These are phyloP conservation scores for Ptiloglossa arizonensis DNA, from an alignment of 1,140 invertebrate species.

Conservation along the genomic window DNA sequence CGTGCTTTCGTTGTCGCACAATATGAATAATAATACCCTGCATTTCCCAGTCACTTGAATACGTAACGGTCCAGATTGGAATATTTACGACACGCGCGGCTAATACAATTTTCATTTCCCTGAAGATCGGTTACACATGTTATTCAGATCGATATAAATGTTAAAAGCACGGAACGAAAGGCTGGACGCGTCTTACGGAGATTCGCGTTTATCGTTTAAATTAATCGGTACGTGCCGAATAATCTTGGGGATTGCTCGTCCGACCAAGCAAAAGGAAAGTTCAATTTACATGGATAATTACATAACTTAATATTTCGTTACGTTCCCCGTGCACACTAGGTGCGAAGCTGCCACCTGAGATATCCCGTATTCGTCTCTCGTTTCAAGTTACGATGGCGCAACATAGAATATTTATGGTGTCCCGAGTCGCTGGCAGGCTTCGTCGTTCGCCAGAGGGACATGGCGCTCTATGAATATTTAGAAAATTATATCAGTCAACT, in stretches of 20 bases:
- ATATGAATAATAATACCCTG: constrained; percentile 19
- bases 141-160: constrained; percentile 2
- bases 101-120: constrained; percentile 18
- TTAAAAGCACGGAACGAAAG: not conserved
- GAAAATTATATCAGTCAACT: constrained; percentile 65
- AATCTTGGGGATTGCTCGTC: not conserved
- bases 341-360: constrained; percentile 42
- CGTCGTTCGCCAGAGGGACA: constrained; percentile 43
- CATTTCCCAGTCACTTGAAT: not conserved
- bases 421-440: constrained; percentile 9
- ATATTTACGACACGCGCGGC: not conserved
- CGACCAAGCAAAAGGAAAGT: not conserved
- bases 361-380: constrained; percentile 60
- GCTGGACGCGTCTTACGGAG: not conserved
- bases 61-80: constrained; percentile 4
- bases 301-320: constrained; percentile 63
- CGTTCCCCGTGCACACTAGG: not conserved
- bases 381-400: constrained; percentile 55
- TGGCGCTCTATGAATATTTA: constrained; percentile 64
- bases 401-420: constrained; percentile 70
- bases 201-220: not conserved
- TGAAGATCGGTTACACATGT: not conserved
- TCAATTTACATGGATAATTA: constrained; percentile 58
- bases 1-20: not conserved
- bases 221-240: not conserved